Evolutionary conservation across 1,140 invertebrate species (phyloP).

Genomic region (Magallana ariakensis): DNA sequence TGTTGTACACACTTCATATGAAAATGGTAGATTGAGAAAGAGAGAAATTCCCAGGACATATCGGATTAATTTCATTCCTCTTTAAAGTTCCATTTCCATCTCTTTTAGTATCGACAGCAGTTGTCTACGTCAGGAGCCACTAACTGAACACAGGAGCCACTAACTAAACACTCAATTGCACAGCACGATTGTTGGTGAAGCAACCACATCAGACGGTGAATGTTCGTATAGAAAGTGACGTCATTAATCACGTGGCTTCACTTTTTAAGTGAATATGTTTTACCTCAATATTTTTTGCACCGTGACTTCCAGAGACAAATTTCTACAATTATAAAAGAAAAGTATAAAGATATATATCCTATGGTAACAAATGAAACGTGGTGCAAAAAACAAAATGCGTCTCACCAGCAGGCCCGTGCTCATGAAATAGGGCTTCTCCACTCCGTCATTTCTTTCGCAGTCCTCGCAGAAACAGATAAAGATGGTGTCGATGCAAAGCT

Average conservation of each 20-base stretch:
- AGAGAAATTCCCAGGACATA: too few species aligned
- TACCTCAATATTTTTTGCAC: not conserved
- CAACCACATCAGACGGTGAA: too few species aligned
- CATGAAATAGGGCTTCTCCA: constrained; percentile 21
- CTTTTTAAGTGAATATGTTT: not conserved
- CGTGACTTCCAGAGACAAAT: not conserved
- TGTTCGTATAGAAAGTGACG: not conserved
- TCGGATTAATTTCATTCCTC: too few species aligned
- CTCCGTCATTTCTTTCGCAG: constrained; percentile 40
- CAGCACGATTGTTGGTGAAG: too few species aligned
- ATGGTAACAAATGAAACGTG: not conserved
- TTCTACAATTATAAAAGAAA: not conserved
- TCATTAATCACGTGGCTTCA: not conserved
- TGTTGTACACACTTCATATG: too few species aligned
- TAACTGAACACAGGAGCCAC: too few species aligned
- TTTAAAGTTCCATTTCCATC: too few species aligned
- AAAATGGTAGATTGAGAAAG: too few species aligned
- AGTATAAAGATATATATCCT: not conserved
- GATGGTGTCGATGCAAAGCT: constrained; percentile 45
- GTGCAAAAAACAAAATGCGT: not conserved
- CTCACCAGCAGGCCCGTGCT: constrained; percentile 5
- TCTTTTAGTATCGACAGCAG: too few species aligned
- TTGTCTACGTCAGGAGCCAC: too few species aligned
- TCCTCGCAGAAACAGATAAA: constrained; percentile 43
- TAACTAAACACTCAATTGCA: too few species aligned